A percentile compares a stretch with the other conserved stretches of the same genome.
These are phyloP conservation scores for Portevinia maculata DNA, from an alignment of 2,888 invertebrate species.

Conservation along the genomic window DNA sequence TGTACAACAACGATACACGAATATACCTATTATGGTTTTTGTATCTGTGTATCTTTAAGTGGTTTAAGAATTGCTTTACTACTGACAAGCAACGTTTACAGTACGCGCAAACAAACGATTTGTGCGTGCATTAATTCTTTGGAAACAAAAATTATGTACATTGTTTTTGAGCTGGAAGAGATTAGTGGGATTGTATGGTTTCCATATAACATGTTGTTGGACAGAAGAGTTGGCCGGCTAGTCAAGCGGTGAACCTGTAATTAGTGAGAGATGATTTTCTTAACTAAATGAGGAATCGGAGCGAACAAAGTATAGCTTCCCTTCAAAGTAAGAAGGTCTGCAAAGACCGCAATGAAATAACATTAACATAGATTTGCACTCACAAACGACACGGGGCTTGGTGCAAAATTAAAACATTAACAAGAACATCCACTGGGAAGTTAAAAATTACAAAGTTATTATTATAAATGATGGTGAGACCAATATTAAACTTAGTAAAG, in stretches of 20 bases:
- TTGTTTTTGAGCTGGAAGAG: conserved; percentile 20
- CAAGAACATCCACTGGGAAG: no score
- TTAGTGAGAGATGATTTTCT: conserved; percentile 12
- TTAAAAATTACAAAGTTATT: no score
- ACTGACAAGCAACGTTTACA: neutral
- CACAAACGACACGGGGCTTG: no score
- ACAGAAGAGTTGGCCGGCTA: conserved; percentile 24
- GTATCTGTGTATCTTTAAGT: conserved; percentile 20
- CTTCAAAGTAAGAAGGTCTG: no score
- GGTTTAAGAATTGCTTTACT: conserved; percentile 11
- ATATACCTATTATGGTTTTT: neutral
- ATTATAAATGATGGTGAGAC: no score
- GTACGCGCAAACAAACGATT: conserved; percentile 54
- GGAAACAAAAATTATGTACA: conserved; percentile 13
- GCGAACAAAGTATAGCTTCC: conserved; percentile 7
- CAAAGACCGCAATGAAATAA: no score
- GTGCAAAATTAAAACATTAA: no score
- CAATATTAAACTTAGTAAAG: no score
- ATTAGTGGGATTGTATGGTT: conserved; percentile 57
- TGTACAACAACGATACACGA: conserved; percentile 1
- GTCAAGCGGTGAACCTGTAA: conserved; percentile 22
- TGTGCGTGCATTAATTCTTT: conserved; percentile 69
- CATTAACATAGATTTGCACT: no score
- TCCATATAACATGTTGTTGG: conserved; percentile 19
- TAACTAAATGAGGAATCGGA: conserved; percentile 26